These are phyloP conservation scores for Madoqua kirkii DNA, from an alignment of 2,113 vertebrate genomes.

Conservation along the genomic window DNA sequence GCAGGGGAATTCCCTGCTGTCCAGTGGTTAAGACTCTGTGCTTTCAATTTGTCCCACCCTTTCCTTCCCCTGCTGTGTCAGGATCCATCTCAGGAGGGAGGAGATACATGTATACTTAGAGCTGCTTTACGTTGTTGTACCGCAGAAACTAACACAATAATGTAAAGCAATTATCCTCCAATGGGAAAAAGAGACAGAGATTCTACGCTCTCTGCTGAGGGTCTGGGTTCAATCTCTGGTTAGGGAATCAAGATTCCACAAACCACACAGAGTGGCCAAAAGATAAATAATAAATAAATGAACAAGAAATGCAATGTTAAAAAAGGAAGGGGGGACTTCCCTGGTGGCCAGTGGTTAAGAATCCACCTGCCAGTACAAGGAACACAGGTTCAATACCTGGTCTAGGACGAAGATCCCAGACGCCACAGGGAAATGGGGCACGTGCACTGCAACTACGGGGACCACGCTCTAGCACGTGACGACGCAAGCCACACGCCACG, in stretches of 20 bases:
- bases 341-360: background rate
- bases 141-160: background rate
- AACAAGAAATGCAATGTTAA: background rate
- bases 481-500: fast-evolving
- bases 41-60: background rate
- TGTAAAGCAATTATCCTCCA: background rate
- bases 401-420: background rate
- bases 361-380: background rate
- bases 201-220: background rate
- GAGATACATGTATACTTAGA: background rate
- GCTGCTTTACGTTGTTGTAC: background rate
- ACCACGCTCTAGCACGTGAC: background rate
- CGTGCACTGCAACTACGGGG: fast-evolving
- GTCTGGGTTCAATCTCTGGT: background rate
- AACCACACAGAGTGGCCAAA: background rate
- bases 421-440: background rate
- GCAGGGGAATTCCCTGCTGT: background rate
- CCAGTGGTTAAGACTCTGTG: background rate
- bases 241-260: background rate
- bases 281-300: background rate
- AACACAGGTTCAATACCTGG: background rate
- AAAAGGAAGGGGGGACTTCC: background rate
- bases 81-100: background rate
- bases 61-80: background rate
- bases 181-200: background rate